These are phyloP conservation scores for Drosophila melanosoma DNA, from an alignment of 2,888 invertebrate species.

Conservation along the genomic window DNA sequence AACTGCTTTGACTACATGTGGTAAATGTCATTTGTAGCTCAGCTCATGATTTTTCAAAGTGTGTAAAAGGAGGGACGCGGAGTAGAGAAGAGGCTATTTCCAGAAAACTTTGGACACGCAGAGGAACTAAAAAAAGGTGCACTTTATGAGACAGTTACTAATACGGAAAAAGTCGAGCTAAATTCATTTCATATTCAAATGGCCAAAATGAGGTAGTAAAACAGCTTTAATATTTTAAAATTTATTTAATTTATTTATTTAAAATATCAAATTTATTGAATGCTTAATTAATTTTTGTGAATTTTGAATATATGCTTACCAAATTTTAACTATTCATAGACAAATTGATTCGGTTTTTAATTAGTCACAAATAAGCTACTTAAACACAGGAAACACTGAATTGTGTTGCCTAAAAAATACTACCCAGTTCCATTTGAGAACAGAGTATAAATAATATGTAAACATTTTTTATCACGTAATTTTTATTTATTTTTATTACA, in stretches of 20 bases:
- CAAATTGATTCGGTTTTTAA: neutral
- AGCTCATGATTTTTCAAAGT: neutral
- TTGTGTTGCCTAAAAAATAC: neutral
- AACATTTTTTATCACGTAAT: neutral
- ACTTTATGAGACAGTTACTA: constrained; percentile 18
- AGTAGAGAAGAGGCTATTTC: neutral
- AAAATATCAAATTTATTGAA: neutral
- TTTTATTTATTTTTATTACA: too few relatives aligned
- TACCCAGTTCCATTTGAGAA: neutral
- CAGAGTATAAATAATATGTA: neutral
- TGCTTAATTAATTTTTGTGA: neutral
- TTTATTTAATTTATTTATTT: neutral
- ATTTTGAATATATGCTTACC: neutral
- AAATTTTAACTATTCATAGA: neutral
- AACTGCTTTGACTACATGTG: constrained; percentile 44
- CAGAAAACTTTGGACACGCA: constrained; percentile 33
- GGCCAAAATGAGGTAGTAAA: neutral
- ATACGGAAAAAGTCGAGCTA: too few relatives aligned
- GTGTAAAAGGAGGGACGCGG: neutral
- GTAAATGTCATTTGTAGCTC: constrained; percentile 54
- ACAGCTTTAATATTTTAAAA: neutral
- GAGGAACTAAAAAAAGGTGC: constrained; percentile 20
- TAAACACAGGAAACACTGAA: neutral
- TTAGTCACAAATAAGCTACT: too few relatives aligned
- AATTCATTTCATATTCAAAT: constrained; percentile 15